Evolutionary conservation across 2,797 vertebrate genomes (phyloP), one percentile per base, ranked within the genome.

Genomic region (Anguilla obscura): DNA sequence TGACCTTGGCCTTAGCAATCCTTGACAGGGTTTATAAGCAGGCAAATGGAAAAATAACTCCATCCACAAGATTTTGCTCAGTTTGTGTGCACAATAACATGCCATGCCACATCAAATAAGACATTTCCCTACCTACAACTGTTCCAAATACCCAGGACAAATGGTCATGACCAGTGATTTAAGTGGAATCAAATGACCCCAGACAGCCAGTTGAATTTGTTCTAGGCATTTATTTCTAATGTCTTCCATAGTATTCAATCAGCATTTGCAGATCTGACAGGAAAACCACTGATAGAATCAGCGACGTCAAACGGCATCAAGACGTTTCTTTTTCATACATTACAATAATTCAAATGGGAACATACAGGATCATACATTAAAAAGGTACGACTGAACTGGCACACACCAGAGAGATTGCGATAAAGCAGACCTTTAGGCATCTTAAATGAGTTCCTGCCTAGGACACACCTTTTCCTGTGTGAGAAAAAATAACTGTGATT

Each of bases 271-370:
- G 89, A 89, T 96, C 94, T 94, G 95, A 94, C 93, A 95, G 93
- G 92, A 95, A 93, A 94, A 91, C 91, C 92, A 95, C 93, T 92
- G 92, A 95, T 93, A 96, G 96, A 96, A 95, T 94, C 93, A 93
- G 92, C 91, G 89, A 94, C 36, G 85, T 90, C 95, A 94, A 95
- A 94, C 92, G 91, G 92, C 91, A 92, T 91, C 95, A 94, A 94
- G 91, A 93, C 94, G 89, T 88, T 93, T 92, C 94, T 93, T 91
- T 92, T 96, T 96, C 94, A 96, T 93, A 96, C 94, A 93, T 95
- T 96, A 97, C 96, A 95, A 95, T 95, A 95, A 93, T 95, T 96
- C 95, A 94, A 93, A 96, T 94, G 97, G 94, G 92, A 94, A 97
- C 97, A 96, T 94, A 96, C 86, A 94, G 95, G 94, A 94, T 91